A percentile compares a stretch with the other conserved stretches of the same genome.
Evolutionary conservation across 2,797 vertebrate species (phyloP).

Genomic region (Molossus alvarezi): DNA sequence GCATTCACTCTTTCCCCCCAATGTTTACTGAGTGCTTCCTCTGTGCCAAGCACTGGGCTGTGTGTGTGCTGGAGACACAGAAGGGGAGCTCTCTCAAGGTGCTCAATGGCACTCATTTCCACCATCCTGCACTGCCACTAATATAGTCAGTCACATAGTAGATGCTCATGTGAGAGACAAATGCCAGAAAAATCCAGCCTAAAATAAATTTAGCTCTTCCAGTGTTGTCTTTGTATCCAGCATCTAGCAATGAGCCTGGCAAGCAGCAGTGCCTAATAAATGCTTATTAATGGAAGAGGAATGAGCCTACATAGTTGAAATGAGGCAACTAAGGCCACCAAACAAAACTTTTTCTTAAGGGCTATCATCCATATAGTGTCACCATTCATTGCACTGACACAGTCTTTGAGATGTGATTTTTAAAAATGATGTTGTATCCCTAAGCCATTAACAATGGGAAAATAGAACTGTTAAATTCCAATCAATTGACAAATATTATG

Average conservation of each 20-base stretch:
- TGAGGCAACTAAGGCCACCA: not conserved
- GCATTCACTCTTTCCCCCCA: not conserved
- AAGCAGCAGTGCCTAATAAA: slow-evolving; percentile 37
- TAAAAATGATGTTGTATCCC: not conserved
- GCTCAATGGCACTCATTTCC: not conserved
- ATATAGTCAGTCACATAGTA: not conserved
- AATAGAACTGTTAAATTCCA: slow-evolving; percentile 17
- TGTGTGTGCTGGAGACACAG: not conserved
- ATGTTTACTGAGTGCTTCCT: not conserved
- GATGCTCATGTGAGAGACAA: not conserved
- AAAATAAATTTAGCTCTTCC: slow-evolving; percentile 2
- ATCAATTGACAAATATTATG: slow-evolving; percentile 16
- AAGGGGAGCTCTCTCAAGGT: not conserved
- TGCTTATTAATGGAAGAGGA: slow-evolving; percentile 53
- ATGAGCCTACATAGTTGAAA: not conserved
- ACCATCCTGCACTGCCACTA: not conserved
- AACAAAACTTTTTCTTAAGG: not conserved
- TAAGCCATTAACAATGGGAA: slow-evolving; percentile 25
- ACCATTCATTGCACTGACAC: not conserved
- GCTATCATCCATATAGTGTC: not conserved
- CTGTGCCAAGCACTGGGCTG: not conserved
- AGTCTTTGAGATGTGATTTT: slow-evolving; percentile 51
- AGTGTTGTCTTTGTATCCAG: slow-evolving; percentile 13
- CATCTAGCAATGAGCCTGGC: slow-evolving; percentile 1
- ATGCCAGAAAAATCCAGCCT: slow-evolving; percentile 6